Base-by-base conservation (phyloP, 2,113 vertebrate genomes). In the Pygoscelis antarcticus region DNA sequence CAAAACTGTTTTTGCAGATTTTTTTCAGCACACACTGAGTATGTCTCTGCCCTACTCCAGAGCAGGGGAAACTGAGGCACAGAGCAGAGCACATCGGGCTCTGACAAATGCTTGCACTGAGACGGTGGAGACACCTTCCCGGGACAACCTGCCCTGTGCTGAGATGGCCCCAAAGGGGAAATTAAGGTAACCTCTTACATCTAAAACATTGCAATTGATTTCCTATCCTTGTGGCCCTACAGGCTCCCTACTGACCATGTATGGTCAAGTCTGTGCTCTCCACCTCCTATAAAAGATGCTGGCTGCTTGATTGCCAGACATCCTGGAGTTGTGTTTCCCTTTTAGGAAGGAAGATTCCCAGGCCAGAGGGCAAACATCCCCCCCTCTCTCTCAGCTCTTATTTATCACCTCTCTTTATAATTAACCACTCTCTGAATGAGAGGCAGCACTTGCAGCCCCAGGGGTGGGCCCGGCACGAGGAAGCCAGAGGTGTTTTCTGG, bases 41-140 rank as follows among this genome's bases (percentile, higher is more conserved):
- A 9, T 15, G 22, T 9, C n/a, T 52, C 70, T 86, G 65, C 51
- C 51, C 32, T 60, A 5, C 10, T 74, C 34, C 6, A 0, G 32
- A 54, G 42, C 52, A 21, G 57, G 55, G 87, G 79, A 94, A 90
- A 97, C 92, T 61, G 81, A 97, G 94, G 82, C 87, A 94, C 3
- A 0, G 91, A 57, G 58, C 17, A 23, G 9, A 57, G 26, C 25
- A 26, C 1, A 0, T 66, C 58, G 36, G 51, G 57, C 9, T 38
- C 44, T 49, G 68, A 8, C 44, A 83, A 32, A 80, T 6, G 11
- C 27, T 76, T 3, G 6, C 36, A 17, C 34, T 58, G 64, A 36
- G 26, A 9, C 1, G 1, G 25, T 36, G 84, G 27, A 52, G 46
- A 34, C 20, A 44, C 46, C 55, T 34, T 60, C 61, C 60, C 20